Evolutionary conservation across 2,888 invertebrate genomes (phyloP), one percentile per base, ranked within the genome.

Genomic region (Caenorhabditis imperialis): DNA sequence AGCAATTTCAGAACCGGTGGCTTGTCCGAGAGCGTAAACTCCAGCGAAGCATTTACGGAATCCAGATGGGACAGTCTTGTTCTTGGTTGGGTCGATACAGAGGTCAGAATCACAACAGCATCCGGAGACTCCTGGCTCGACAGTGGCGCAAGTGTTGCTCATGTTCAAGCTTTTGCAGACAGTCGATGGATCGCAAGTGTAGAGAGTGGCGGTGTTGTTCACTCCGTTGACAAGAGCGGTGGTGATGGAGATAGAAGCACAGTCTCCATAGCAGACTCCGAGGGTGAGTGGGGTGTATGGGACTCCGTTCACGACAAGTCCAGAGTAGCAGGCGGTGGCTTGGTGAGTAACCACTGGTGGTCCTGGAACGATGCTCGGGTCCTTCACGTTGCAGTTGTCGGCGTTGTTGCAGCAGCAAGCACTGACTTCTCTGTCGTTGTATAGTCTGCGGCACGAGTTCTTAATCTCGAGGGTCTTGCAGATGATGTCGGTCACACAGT

Each of bases 331-430:
- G 37, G 75, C 22, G 25, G 16, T 50, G 12, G 33, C 23, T 27
- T 42, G 42, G 1, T 2, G 16, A 3, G 69, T 22, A 10, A 72
- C 53, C 42, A 61, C 48, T 58, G 65, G 18, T 42, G 61, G 67
- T 48, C 58, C 63, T 23, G 22, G 35, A 47, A 57, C 42, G 42
- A 54, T 60, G 10, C 70, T 70, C 33, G 60, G 48, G n/a, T 75
- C 63, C n/a, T n/a, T n/a, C 20, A 76, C 62, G 65, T 81, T 81
- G 50, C 81, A 81, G 75, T 77, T 73, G 69, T 79, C 54, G 37
- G 51, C 65, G 54, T 75, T 77, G 58, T 79, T 62, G 40, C 81
- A 81, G 63, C 81, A 81, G 55, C 81, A 81, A 71, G 74, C 78
- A 10, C 40, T 65, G 37, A 80, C 50, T 20, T 48, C 42, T 27